Percentiles rank a stretch among this genome's conserved stretches.
These are phyloP conservation scores for Epinephelus awoara DNA, from an alignment of 2,797 vertebrate genomes.

Conservation along the genomic window DNA sequence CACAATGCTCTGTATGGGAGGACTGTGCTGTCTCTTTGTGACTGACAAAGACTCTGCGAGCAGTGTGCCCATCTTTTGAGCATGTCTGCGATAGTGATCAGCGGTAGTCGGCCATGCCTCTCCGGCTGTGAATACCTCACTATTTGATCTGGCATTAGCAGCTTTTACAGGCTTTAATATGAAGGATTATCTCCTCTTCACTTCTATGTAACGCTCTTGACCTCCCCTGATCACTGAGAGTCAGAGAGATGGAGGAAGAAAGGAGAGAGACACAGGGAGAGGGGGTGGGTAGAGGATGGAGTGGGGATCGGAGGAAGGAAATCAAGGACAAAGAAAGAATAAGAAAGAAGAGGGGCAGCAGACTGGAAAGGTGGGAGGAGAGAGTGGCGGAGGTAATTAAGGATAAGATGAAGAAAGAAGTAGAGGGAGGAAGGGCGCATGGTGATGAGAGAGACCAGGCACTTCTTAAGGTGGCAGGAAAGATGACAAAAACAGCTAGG, in stretches of 20 bases:
- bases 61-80: conserved; percentile 43
- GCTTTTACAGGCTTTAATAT: conserved; percentile 78
- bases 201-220: conserved; percentile 73
- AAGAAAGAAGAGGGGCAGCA: conserved; percentile 11
- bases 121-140: conserved; percentile 55
- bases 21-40: conserved; percentile 27
- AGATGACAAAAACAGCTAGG: background rate
- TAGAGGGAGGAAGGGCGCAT: background rate
- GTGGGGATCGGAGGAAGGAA: conserved; percentile 10
- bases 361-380: conserved; percentile 12
- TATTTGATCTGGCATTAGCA: conserved; percentile 81
- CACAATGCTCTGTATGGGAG: background rate
- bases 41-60: conserved; percentile 51
- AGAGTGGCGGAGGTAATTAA: conserved; percentile 24
- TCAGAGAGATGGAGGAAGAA: conserved; percentile 38
- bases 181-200: conserved; percentile 79
- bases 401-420: conserved; percentile 3
- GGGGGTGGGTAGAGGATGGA: background rate
- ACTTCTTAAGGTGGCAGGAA: background rate
- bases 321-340: conserved; percentile 37
- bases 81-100: conserved; percentile 48
- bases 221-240: conserved; percentile 59
- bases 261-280: background rate
- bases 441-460: background rate
- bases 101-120: conserved; percentile 34